phyloP scores from a whole-genome alignment of 2,113 vertebrate genomes.

The Pica pica region DNA sequence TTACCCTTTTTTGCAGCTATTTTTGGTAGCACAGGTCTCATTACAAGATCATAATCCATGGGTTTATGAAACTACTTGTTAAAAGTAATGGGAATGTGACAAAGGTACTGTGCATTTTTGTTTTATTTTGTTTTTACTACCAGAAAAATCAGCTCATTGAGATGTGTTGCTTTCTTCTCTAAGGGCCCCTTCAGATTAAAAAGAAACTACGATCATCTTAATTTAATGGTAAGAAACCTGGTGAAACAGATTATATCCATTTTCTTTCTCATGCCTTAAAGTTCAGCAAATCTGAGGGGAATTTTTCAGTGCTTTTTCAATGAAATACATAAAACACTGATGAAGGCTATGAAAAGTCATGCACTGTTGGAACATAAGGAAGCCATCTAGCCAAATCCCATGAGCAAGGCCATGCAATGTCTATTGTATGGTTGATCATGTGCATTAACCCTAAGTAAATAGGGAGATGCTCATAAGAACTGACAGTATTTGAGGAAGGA shows the following conservation, averaged over 20 bases:
- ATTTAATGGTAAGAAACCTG: not conserved
- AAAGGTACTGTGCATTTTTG: not conserved
- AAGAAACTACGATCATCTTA: accelerated
- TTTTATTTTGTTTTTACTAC: not conserved
- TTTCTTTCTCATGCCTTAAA: not conserved
- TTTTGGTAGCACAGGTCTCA: not conserved
- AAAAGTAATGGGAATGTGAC: not conserved
- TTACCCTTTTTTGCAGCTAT: not conserved
- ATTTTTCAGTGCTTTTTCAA: not conserved
- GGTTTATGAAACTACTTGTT: not conserved
- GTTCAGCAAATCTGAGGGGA: not conserved
- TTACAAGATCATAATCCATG: not conserved
- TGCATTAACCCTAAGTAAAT: not conserved
- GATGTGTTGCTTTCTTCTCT: not conserved
- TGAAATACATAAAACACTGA: not conserved
- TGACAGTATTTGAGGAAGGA: not conserved
- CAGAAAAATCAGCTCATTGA: not conserved
- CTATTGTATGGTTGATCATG: not conserved
- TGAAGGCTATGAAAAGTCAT: not conserved
- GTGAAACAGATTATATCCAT: not conserved
- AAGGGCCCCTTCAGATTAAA: not conserved
- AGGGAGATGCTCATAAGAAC: not conserved
- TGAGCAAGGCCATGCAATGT: not conserved
- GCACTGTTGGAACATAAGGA: not conserved
- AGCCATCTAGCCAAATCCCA: not conserved